Evolutionary conservation across 2,797 vertebrate genomes (phyloP).

Genomic region (Melanotaenia parkinsoni): DNA sequence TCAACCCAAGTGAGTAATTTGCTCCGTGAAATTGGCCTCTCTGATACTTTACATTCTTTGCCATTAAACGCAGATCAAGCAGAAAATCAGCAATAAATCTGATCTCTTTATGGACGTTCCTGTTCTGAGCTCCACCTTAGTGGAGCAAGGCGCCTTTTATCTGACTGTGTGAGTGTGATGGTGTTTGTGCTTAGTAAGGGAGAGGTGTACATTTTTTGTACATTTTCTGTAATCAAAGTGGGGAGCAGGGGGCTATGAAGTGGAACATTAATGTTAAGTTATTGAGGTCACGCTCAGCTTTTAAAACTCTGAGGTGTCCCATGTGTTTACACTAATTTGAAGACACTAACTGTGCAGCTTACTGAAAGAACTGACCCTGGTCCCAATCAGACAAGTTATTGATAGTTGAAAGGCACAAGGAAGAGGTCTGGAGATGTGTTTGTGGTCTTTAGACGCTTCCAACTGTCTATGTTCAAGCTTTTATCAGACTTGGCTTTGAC

Average conservation of each 20-base stretch:
- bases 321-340: constrained; percentile 10
- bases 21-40: constrained; percentile 62
- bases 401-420: neutral
- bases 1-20: constrained; percentile 70
- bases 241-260: constrained; percentile 34
- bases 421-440: constrained; percentile 7
- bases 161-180: constrained; percentile 16
- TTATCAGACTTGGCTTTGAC: constrained; percentile 2
- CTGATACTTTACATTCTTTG: constrained; percentile 60
- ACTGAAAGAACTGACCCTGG: neutral
- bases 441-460: neutral
- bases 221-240: constrained; percentile 38
- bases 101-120: constrained; percentile 57
- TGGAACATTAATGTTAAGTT: constrained; percentile 54
- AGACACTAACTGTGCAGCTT: neutral
- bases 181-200: constrained; percentile 32
- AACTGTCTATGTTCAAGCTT: constrained; percentile 1
- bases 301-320: constrained; percentile 37
- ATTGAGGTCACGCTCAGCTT: constrained; percentile 37
- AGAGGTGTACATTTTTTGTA: constrained; percentile 27
- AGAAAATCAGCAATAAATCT: constrained; percentile 73
- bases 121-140: constrained; percentile 40
- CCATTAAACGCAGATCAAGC: constrained; percentile 71
- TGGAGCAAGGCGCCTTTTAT: constrained; percentile 37
- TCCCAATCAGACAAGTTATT: constrained; percentile 13